Conservation (phyloP, 1,140 invertebrate genomes). For the Drosophila paulistorum region DNA sequence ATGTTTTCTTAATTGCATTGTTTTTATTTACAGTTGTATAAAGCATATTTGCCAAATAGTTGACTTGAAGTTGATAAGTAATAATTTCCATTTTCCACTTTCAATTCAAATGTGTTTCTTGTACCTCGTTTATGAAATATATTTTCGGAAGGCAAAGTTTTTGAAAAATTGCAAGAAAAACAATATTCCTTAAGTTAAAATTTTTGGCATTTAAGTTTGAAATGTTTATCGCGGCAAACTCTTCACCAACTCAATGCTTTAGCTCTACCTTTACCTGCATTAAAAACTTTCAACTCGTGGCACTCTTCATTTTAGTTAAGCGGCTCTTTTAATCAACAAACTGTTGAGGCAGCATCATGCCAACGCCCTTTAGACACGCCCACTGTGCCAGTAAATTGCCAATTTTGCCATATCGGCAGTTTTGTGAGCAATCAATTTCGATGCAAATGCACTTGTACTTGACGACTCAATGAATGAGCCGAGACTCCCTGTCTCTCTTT, state of each 20-base stretch:
- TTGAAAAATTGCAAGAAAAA: neutral
- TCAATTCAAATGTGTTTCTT: conserved; percentile 37
- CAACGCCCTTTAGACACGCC: conserved; percentile 30
- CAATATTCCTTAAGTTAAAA: conserved; percentile 24
- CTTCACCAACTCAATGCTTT: neutral
- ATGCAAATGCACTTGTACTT: conserved; percentile 81
- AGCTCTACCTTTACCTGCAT: conserved; percentile 26
- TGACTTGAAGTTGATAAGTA: conserved; percentile 14
- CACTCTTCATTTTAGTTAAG: conserved; percentile 57
- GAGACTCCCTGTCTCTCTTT: conserved; percentile 33
- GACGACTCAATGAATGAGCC: conserved; percentile 78
- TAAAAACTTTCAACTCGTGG: conserved; percentile 38
- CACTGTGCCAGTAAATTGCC: conserved; percentile 59
- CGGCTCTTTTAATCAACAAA: conserved; percentile 78
- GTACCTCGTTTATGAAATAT: conserved; percentile 42
- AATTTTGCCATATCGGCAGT: conserved; percentile 77
- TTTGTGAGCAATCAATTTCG: conserved; percentile 80
- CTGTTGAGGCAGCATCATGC: conserved; percentile 65
- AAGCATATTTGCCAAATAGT: conserved; percentile 34
- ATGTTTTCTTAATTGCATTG: conserved; percentile 16
- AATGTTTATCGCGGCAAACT: conserved; percentile 20
- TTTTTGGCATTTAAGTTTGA: conserved; percentile 31
- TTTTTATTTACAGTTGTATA: conserved; percentile 14
- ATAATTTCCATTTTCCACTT: conserved; percentile 57
- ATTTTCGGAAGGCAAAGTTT: conserved; percentile 38